Percentiles rank a stretch among this genome's conserved stretches.
These are phyloP conservation scores for Caenorhabditis sp. DNA, from an alignment of 2,888 invertebrate genomes.

Conservation along the genomic window DNA sequence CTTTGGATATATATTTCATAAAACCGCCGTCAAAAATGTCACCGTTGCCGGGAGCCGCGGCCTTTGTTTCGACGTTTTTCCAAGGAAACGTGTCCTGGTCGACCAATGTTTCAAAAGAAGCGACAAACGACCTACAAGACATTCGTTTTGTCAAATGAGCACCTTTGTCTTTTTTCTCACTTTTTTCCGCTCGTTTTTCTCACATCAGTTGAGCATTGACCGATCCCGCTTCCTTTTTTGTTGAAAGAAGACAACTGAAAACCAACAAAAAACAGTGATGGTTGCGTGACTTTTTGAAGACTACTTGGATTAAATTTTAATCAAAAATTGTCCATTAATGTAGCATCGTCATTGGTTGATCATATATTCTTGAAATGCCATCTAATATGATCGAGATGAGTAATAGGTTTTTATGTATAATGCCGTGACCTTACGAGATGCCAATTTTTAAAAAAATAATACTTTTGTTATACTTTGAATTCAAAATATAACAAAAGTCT, in stretches of 20 bases:
- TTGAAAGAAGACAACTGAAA: neutral
- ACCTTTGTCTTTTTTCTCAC: neutral
- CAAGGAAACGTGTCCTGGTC: conserved; percentile 21
- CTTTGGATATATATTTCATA: conserved; percentile 35
- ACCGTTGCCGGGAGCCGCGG: conserved; percentile 38
- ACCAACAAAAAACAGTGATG: neutral
- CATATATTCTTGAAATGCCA: too few species aligned
- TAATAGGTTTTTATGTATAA: too few species aligned
- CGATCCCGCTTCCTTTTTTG: conserved; percentile 3
- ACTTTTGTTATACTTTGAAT: too few species aligned
- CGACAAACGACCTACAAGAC: conserved; percentile 7
- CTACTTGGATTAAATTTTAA: neutral
- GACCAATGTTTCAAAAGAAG: conserved; percentile 13
- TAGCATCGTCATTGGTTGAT: too few species aligned
- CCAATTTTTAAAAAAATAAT: too few species aligned
- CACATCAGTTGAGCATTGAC: conserved; percentile 17
- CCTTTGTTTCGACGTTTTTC: conserved; percentile 21
- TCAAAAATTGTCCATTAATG: neutral
- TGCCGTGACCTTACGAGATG: too few species aligned
- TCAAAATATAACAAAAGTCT: too few species aligned
- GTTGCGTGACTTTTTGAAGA: conserved; percentile 6
- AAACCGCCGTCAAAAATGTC: conserved; percentile 41
- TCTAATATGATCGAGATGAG: too few species aligned
- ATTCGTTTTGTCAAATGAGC: conserved; percentile 28
- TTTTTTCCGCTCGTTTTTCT: conserved; percentile 1